A percentile compares a stretch with the other conserved stretches of the same genome.
These are phyloP conservation scores for Drosophila novamexicana DNA, from an alignment of 1,140 invertebrate species.

Conservation along the genomic window DNA sequence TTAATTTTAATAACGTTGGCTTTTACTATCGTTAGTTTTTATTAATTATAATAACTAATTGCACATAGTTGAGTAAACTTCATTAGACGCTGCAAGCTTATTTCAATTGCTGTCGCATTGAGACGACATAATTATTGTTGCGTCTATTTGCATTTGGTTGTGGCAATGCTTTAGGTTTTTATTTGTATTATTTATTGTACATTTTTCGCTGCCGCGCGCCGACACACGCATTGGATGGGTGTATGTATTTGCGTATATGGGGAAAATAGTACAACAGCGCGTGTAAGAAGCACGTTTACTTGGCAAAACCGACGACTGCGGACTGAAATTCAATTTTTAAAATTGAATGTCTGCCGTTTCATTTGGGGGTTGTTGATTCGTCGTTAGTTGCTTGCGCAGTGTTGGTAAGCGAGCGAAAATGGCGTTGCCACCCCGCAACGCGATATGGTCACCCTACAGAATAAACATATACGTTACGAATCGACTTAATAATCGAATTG, in stretches of 20 bases:
- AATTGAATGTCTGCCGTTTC: constrained; percentile 32
- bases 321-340: constrained; percentile 57
- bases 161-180: constrained; percentile 15
- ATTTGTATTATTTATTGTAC: constrained; percentile 8
- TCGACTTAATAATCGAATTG: neutral
- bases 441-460: constrained; percentile 22
- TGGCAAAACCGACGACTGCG: constrained; percentile 78
- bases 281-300: constrained; percentile 73
- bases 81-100: neutral
- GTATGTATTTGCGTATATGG: constrained; percentile 36
- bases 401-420: neutral
- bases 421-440: constrained; percentile 17
- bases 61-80: too few relatives aligned
- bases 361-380: constrained; percentile 39
- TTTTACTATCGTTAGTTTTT: neutral
- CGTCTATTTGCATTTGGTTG: constrained; percentile 8
- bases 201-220: constrained; percentile 36
- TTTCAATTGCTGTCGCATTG: neutral
- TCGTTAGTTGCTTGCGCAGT: neutral
- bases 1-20: neutral
- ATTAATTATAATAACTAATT: too few relatives aligned
- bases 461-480: neutral
- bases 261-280: constrained; percentile 47
- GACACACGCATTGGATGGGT: constrained; percentile 29
- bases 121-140: neutral